Percentiles rank a stretch among this genome's conserved stretches.
These are phyloP conservation scores for Lerista edwardsae DNA, from an alignment of 2,797 vertebrate species.

Conservation along the genomic window DNA sequence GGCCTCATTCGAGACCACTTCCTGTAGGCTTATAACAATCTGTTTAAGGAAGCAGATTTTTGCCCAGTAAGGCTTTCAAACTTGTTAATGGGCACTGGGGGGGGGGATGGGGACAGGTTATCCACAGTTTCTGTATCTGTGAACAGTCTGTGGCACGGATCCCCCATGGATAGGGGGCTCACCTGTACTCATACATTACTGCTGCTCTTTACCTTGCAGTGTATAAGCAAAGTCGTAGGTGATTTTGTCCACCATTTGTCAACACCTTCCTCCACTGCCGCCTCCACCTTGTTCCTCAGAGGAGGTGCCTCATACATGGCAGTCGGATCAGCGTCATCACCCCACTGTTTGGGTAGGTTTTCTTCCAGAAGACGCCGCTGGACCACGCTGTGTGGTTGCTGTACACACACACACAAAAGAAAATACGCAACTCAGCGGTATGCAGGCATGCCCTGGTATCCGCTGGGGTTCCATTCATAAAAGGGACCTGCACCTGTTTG, in stretches of 20 bases:
- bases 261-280: constrained; percentile 71
- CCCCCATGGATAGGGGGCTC: too few relatives aligned
- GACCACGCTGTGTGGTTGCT: constrained; percentile 95
- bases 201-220: constrained; percentile 72
- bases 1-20: too few relatives aligned
- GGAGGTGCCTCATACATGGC: constrained; percentile 76
- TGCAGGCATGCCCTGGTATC: neutral
- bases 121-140: too few relatives aligned
- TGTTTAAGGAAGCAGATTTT: too few relatives aligned
- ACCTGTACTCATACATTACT: too few relatives aligned
- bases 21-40: too few relatives aligned
- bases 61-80: too few relatives aligned
- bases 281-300: constrained; percentile 79
- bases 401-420: constrained; percentile 62
- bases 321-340: constrained; percentile 73
- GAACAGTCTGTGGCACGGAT: too few relatives aligned
- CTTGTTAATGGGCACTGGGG: too few relatives aligned
- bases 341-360: constrained; percentile 82
- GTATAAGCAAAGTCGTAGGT: constrained; percentile 74
- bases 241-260: constrained; percentile 58
- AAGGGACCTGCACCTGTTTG: too few relatives aligned
- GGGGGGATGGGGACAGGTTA: too few relatives aligned
- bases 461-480: too few relatives aligned
- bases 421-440: constrained; percentile 52
- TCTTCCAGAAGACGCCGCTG: constrained; percentile 91